Percentiles rank a stretch among this genome's conserved stretches.
phyloP scores from a whole-genome alignment of 2,797 vertebrate genomes.

The Falco berigora region DNA sequence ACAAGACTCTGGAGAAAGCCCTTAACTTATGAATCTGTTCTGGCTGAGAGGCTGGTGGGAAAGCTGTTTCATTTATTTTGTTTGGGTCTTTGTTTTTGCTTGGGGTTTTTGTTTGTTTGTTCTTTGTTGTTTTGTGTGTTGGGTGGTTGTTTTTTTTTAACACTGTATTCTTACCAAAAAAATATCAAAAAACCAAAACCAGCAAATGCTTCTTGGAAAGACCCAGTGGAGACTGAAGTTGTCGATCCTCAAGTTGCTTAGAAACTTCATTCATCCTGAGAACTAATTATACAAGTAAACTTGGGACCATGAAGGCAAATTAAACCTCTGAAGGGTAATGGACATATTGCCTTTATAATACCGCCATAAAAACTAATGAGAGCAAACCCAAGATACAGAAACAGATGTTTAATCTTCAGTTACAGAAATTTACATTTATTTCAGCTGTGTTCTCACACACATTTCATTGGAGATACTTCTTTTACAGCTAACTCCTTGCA shows the following conservation, averaged over 20 bases:
- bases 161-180: background rate
- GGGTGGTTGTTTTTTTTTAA: background rate
- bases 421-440: background rate
- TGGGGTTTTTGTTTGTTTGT: too few relatives aligned
- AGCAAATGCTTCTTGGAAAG: background rate
- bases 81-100: background rate
- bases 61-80: too few relatives aligned
- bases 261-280: constrained; percentile 50
- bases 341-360: constrained; percentile 18
- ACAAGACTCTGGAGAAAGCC: background rate
- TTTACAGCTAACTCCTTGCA: background rate
- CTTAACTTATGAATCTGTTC: background rate
- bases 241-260: constrained; percentile 4
- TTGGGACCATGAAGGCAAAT: constrained; percentile 48
- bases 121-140: too few relatives aligned
- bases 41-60: background rate
- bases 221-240: background rate
- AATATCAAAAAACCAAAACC: too few relatives aligned
- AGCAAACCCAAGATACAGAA: background rate
- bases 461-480: background rate
- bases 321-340: constrained; percentile 52
- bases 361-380: background rate
- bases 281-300: constrained; percentile 49
- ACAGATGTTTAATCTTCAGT: background rate
- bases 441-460: background rate